Evolutionary conservation across 64 coral and sea anemone species (phyloP), one percentile per base, ranked within the genome.

Genomic region (Montipora efflorescens): DNA sequence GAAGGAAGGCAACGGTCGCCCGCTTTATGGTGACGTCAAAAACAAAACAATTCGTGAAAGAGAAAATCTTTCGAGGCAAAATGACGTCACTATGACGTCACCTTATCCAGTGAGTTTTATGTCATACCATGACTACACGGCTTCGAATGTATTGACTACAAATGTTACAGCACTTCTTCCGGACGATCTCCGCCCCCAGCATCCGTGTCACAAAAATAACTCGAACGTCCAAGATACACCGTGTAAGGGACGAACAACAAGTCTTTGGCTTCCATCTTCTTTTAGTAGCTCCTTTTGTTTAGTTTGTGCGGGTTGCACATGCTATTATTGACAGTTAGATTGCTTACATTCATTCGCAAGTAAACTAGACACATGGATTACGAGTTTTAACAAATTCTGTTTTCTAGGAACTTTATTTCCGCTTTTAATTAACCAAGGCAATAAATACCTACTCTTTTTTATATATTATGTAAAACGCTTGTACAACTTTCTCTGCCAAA

Each of bases 251-350:
- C 5, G 55, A 46, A 3, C 45, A 55, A 2, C 59, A 4, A 77
- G 12, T 16, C 5, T 67, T 45, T 50, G 9, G 28, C 19, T 62
- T 16, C 21, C 71, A 16, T 8, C 73, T n/a, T 62, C 71, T 28
- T 8, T 28, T 25, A 59, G 16, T 8, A 68, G 19, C 19, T 2
- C 90, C 1, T 36, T 78, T 23, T 92, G 90, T n/a, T 75, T 92
- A 11, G 12, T 66, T 67, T 92, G 90, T 23, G 80, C 90, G 62
- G 81, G 80, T 18, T 92, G 90, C 44, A 92, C 90, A 3, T 92
- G 90, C 45, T 66, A 2, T n/a, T 61, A 72, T 19, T 82, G 61
- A 64, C 61, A 16, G 61, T 64, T 11, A 14, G 13, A 57, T 57
- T 57, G 11, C 6, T 57, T 57, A 57, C 11, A 6, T 55, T 55